phyloP scores from a whole-genome alignment of 2,888 invertebrate genomes.

The Xestia xanthographa region DNA sequence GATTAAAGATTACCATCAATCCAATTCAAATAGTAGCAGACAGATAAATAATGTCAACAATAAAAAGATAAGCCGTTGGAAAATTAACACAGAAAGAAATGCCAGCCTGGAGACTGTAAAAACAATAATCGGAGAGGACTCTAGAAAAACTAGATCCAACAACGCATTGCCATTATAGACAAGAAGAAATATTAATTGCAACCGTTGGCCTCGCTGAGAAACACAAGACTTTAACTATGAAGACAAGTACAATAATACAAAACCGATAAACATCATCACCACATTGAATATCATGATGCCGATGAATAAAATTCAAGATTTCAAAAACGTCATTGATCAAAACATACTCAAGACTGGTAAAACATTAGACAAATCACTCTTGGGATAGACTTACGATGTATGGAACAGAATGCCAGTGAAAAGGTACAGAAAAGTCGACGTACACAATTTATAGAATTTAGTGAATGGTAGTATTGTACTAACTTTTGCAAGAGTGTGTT shows the following conservation, averaged over 20 bases:
- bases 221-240: constrained; percentile 8
- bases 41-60: constrained; percentile 66
- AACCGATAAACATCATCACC: background rate
- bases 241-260: background rate
- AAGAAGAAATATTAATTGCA: background rate
- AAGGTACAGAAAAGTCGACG: constrained; percentile 47
- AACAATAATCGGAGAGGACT: constrained; percentile 70
- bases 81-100: constrained; percentile 62
- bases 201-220: background rate
- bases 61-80: constrained; percentile 65
- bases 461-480: constrained; percentile 46
- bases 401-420: constrained; percentile 13
- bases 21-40: constrained; percentile 62
- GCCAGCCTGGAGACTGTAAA: constrained; percentile 78
- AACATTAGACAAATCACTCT: constrained; percentile 9
- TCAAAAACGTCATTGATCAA: background rate
- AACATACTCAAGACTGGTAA: constrained; percentile 6
- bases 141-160: constrained; percentile 38
- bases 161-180: constrained; percentile 8
- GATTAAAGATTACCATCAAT: constrained; percentile 75
- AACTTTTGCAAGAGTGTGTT: constrained; percentile 47
- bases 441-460: constrained; percentile 12
- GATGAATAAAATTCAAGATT: background rate
- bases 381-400: constrained; percentile 2
- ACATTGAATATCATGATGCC: background rate